Evolutionary conservation across 2,113 vertebrate species (phyloP).

Genomic region (Phaethon lepturus): DNA sequence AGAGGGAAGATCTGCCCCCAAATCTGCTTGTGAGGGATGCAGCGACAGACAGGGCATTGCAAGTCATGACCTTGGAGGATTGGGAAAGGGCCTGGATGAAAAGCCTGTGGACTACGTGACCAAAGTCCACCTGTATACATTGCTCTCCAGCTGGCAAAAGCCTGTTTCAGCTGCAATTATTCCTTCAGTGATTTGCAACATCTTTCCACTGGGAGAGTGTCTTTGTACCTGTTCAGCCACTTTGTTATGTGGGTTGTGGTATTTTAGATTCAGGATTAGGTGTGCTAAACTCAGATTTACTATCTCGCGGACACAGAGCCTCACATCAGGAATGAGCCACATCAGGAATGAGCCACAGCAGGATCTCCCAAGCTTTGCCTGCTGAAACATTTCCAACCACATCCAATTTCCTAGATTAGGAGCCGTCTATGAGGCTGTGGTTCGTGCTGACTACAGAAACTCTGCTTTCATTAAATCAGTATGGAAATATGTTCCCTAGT

Average conservation of each 20-base stretch:
- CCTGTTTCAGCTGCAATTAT: not conserved
- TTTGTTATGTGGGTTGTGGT: conserved; percentile 19
- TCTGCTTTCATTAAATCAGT: conserved; percentile 29
- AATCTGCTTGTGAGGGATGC: not conserved
- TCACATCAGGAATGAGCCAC: too few species aligned
- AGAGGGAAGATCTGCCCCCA: not conserved
- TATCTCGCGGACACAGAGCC: not conserved
- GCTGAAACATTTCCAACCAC: conserved; percentile 21
- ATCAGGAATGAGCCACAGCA: conserved; percentile 32
- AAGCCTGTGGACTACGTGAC: not conserved
- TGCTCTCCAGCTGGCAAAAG: not conserved
- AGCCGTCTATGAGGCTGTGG: not conserved
- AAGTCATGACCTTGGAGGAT: not conserved
- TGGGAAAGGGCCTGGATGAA: not conserved
- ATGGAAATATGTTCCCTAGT: conserved; percentile 39
- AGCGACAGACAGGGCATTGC: not conserved
- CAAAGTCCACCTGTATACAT: not conserved
- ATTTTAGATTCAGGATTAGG: conserved; percentile 25
- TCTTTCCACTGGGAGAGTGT: not conserved
- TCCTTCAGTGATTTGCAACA: not conserved
- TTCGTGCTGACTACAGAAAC: conserved; percentile 43
- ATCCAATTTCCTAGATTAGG: conserved; percentile 47
- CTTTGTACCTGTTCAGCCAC: conserved; percentile 37
- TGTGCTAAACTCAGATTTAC: not conserved
- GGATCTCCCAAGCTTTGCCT: not conserved